Evolutionary conservation across 2,113 vertebrate genomes (phyloP), one percentile per base, ranked within the genome.

Genomic region (Pomatostomus ruficeps): DNA sequence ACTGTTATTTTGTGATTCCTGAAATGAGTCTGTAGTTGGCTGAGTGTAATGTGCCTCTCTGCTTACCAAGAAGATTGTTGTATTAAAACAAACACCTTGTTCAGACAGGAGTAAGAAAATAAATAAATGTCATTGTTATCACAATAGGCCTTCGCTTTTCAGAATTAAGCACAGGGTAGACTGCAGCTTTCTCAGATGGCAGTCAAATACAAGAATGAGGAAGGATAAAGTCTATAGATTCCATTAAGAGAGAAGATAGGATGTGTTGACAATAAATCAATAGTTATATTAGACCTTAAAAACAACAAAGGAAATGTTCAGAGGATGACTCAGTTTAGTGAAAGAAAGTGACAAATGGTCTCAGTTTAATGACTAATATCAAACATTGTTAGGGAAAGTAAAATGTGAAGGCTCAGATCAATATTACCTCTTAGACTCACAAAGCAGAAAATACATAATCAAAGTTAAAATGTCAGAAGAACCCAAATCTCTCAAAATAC

Each of bases 221-320:
- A 78, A 48, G 52, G 29, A 48, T 88, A 23, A 86, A 84, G n/a
- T 72, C 66, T 81, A 49, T 70, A 68, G 43, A 91, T 79, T 91
- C 49, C 70, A 82, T 93, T 82, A 89, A 65, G 31, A 75, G 38
- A 31, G 59, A 54, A 83, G 22, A 36, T 62, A 66, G 15, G 3
- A 84, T 40, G 49, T 68, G 57, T 45, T 93, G 91, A 83, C 94
- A 89, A 65, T 75, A 87, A 93, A 95, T 93, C 95, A 57, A 91
- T 96, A 68, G 45, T 75, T 89, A 48, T 22, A 72, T 82, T 78
- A 87, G 73, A 57, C 52, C 74, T 91, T 84, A 77, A 68, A 81
- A 91, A 63, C 65, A 95, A 63, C 70, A 78, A 85, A 94, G 58
- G 22, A 91, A 68, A 57, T 85, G 36, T 72, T 92, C 49, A 78